Evolutionary conservation across 1,140 invertebrate species (phyloP).

Genomic region (Apis cerana): DNA sequence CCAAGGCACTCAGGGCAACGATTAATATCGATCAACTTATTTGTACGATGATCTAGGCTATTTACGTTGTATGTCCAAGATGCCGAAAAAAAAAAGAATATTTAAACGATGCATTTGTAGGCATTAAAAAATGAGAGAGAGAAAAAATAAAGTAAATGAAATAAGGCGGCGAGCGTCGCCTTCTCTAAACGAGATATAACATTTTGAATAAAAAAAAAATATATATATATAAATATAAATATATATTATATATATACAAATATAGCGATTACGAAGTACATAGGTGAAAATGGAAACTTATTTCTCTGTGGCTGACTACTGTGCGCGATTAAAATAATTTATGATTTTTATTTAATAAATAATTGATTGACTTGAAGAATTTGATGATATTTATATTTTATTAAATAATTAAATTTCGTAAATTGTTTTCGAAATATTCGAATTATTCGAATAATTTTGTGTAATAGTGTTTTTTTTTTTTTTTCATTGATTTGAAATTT

Average conservation of each 20-base stretch:
- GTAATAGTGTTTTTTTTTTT: too few relatives aligned
- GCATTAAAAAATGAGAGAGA: constrained; percentile 24
- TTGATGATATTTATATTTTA: too few relatives aligned
- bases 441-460: background rate
- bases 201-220: constrained; percentile 58
- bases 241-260: background rate
- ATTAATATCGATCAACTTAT: constrained; percentile 70
- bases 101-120: constrained; percentile 52
- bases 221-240: constrained; percentile 20
- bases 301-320: background rate
- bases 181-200: constrained; percentile 48
- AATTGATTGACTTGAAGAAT: background rate
- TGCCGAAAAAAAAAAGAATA: constrained; percentile 25
- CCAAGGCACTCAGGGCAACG: constrained; percentile 74
- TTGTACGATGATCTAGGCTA: constrained; percentile 70
- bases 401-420: too few relatives aligned
- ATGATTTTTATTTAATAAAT: background rate
- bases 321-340: background rate
- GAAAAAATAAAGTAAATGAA: constrained; percentile 36
- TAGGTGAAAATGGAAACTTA: constrained; percentile 30
- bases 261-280: constrained; percentile 44
- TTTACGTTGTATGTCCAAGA: constrained; percentile 62
- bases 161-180: constrained; percentile 25
- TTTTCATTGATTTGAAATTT: too few relatives aligned
- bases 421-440: too few relatives aligned